Evolutionary conservation across 37 sponge, comb jelly and placozoan species (phyloP).

Genomic region (Aplysina aerophoba): DNA sequence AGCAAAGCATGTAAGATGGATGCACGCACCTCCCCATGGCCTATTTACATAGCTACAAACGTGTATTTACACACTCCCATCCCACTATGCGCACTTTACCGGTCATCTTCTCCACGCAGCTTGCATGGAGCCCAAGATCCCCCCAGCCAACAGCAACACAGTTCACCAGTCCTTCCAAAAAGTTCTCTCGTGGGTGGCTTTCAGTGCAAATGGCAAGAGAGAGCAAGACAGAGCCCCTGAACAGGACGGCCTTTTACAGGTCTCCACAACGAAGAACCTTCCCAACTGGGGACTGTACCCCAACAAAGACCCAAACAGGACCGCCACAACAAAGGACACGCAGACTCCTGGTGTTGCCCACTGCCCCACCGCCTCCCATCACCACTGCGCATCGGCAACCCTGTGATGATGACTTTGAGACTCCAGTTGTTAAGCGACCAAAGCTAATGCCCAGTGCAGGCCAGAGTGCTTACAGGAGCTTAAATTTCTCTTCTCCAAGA

Average conservation of each 20-base stretch:
- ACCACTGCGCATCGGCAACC: too few species aligned
- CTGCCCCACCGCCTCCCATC: not conserved
- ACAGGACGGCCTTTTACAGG: not conserved
- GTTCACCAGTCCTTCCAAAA: not conserved
- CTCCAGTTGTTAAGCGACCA: slow-evolving; percentile 8
- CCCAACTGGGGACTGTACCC: not conserved
- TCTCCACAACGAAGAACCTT: not conserved
- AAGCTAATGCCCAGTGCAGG: not conserved
- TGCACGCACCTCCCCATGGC: not conserved
- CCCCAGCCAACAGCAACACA: not conserved
- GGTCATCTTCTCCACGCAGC: not conserved
- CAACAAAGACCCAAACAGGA: not conserved
- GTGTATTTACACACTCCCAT: not conserved
- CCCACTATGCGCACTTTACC: not conserved
- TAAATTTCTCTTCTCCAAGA: not conserved
- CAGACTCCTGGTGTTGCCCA: not conserved
- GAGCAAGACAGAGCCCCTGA: not conserved
- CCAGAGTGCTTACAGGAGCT: not conserved
- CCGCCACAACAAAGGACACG: not conserved
- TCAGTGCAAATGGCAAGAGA: not conserved
- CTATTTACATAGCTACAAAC: not conserved
- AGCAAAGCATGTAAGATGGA: not conserved
- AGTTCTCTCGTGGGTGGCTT: not conserved
- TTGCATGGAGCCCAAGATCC: not conserved
- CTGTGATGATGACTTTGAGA: slow-evolving; percentile 17